These are phyloP conservation scores for Anas flavirostris DNA, from an alignment of 2,797 vertebrate species.

Conservation along the genomic window DNA sequence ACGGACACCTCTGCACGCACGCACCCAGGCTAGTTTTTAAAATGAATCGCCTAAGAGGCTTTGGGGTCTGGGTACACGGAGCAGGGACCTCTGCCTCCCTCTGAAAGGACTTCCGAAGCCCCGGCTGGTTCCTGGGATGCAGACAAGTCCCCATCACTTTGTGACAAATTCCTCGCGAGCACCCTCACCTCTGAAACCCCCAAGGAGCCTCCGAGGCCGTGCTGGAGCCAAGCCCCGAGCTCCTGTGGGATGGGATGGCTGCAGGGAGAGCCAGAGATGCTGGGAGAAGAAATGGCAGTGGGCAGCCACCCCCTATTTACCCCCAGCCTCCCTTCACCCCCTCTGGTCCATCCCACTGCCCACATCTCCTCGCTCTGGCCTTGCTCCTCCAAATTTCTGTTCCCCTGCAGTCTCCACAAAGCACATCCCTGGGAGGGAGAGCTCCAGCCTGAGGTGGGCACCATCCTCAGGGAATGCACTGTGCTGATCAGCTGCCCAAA, in stretches of 20 bases:
- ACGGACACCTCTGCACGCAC: not conserved
- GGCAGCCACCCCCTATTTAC: not conserved
- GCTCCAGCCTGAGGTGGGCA: not conserved
- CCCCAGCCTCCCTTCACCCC: not conserved
- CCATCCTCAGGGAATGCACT: not conserved
- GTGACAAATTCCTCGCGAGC: not conserved
- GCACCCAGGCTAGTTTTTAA: not conserved
- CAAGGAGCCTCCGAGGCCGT: no score
- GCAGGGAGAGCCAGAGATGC: not conserved
- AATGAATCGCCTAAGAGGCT: not conserved
- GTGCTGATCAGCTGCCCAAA: not conserved
- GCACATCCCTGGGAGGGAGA: not conserved
- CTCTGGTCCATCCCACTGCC: no score
- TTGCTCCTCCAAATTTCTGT: not conserved
- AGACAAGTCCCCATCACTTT: not conserved
- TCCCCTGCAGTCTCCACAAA: not conserved
- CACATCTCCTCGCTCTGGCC: not conserved
- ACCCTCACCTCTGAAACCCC: not conserved
- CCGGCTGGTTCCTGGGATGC: not conserved
- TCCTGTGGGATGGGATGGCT: not conserved
- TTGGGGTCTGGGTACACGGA: rapidly evolving
- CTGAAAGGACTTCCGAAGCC: not conserved
- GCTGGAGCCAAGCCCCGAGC: not conserved
- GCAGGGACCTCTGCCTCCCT: not conserved
- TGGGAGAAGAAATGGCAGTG: not conserved